phyloP scores from a whole-genome alignment of 2,113 vertebrate species.

The Silurus asotus region DNA sequence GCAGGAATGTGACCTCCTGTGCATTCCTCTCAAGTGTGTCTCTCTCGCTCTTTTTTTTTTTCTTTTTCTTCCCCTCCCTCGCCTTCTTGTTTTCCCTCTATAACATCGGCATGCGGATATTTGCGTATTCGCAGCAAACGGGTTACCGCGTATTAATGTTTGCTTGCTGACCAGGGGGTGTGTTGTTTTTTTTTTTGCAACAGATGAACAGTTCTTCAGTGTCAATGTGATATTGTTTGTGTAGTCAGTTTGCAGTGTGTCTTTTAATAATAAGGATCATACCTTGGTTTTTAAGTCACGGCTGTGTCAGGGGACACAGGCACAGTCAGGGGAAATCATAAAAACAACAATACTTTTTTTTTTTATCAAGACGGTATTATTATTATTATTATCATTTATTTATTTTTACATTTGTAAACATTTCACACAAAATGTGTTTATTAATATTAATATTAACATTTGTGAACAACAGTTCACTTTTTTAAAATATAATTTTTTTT shows the following conservation, averaged over 20 bases:
- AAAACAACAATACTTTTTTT: too few species aligned
- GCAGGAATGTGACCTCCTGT: conserved; percentile 71
- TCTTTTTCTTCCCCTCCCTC: neutral
- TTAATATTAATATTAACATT: too few species aligned
- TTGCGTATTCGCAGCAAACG: neutral
- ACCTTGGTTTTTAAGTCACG: too few species aligned
- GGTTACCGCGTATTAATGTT: neutral
- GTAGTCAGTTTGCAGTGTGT: neutral
- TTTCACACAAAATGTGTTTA: too few species aligned
- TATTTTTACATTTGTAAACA: too few species aligned
- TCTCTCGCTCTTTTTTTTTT: conserved; percentile 51
- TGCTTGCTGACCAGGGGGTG: neutral
- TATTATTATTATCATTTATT: too few species aligned
- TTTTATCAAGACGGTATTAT: too few species aligned
- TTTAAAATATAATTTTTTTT: too few species aligned
- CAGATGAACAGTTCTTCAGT: neutral
- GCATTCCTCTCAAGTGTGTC: conserved; percentile 71
- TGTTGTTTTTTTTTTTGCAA: neutral
- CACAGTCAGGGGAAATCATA: too few species aligned
- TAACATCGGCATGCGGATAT: neutral
- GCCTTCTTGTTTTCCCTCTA: neutral
- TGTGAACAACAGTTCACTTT: too few species aligned
- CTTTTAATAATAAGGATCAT: neutral
- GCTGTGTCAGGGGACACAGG: too few species aligned
- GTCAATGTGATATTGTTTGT: neutral